Base-by-base conservation (phyloP, 2,797 vertebrate species). In the Crypturellus tataupa region DNA sequence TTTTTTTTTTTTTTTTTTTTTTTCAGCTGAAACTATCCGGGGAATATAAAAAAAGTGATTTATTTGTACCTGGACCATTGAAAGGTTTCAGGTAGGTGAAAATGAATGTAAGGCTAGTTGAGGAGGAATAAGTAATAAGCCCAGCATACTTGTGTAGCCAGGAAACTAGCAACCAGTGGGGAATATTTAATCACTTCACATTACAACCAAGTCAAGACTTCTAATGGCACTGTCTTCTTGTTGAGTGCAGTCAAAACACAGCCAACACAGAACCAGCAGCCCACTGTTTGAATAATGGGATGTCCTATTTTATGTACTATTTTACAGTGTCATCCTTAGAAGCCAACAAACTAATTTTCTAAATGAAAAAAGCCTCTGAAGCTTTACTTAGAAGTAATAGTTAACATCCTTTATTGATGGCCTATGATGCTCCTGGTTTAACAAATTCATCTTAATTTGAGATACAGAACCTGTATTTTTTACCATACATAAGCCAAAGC, bases 21-120 rank as follows among this genome's bases (percentile, higher is more conserved):
- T 46, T 46, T 46, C 9, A 98, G 98, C 98, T 98, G 98, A 96
- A 85, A 95, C 73, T 97, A 79, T 97, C 98, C 97, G 97, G 99
- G 98, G 99, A 99, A 98, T 98, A 98, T 96, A 98, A 97, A 98
- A 98, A 98, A 98, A 98, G 98, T 99, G 99, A 99, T 99, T 99
- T 99, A 99, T 99, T 99, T 99, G 98, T 99, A 98, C 98, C 98
- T 95, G 97, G 98, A 98, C 98, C 97, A 97, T 98, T 97, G 98
- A 98, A 98, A 99, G 98, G 98, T 99, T 98, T 98, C 98, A 97
- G 98, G 98, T 97, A 98, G 98, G 98, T 98, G 98, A 98, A 98
- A 99, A 99, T 98, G 98, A 98, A 99, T 98, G 98, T 98, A 97
- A 55, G 31, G 96, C 95, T 97, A 97, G 98, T 97, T 98, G 98